These are phyloP conservation scores for Adineta ricciae DNA, from an alignment of 2,888 invertebrate species.

Conservation along the genomic window DNA sequence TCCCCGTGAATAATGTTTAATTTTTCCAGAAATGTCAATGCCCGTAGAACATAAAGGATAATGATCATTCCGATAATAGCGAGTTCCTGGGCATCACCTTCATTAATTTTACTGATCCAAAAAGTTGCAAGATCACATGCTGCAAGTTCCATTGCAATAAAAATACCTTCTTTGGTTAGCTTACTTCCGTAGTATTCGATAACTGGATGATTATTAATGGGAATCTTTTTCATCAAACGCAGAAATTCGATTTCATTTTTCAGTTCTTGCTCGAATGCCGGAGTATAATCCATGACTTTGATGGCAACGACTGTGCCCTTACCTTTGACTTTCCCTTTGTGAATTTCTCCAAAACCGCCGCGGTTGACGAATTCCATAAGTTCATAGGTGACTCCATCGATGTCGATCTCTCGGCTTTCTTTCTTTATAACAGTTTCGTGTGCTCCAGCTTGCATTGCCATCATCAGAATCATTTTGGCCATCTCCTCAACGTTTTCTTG, in stretches of 20 bases:
- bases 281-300: neutral
- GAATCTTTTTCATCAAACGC: neutral
- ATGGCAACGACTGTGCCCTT: neutral
- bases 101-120: neutral
- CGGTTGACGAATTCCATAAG: neutral
- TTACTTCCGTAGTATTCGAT: neutral
- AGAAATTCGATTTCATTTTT: neutral
- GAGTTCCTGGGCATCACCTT: neutral
- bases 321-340: neutral
- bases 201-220: neutral
- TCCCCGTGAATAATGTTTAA: neutral
- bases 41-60: neutral
- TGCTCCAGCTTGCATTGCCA: neutral
- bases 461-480: neutral
- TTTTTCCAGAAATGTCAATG: neutral
- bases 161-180: neutral
- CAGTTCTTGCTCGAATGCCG: neutral
- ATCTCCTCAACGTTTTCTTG: neutral
- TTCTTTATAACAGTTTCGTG: neutral
- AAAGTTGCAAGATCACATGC: neutral
- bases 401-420: neutral
- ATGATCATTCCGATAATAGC: neutral
- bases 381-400: neutral
- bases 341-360: neutral
- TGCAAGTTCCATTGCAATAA: neutral